phyloP scores from a whole-genome alignment of 2,113 vertebrate genomes.

The Aspidoscelis tigris region DNA sequence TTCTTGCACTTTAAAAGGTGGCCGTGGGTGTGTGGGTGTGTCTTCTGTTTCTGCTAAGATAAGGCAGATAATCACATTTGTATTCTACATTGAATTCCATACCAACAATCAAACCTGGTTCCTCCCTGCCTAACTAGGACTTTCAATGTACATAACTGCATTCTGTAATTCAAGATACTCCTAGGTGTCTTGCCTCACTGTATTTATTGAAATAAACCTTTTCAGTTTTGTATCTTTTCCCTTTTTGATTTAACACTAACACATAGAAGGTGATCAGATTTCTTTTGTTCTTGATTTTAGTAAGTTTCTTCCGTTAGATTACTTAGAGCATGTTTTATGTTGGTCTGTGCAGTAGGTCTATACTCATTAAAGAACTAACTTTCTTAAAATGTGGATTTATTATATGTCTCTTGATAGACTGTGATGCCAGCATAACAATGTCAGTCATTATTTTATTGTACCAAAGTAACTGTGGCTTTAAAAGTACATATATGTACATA shows the following conservation, averaged over 20 bases:
- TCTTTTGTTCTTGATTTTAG: not conserved
- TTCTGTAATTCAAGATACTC: slow-evolving; percentile 24
- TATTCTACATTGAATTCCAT: slow-evolving; percentile 23
- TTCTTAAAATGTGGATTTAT: slow-evolving; percentile 27
- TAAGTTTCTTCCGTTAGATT: slow-evolving; percentile 13
- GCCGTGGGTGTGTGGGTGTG: no score
- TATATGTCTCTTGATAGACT: slow-evolving; percentile 34
- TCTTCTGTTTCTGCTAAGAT: no score
- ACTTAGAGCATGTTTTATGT: slow-evolving; percentile 48
- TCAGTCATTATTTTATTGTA: slow-evolving; percentile 53
- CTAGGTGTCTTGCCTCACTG: slow-evolving; percentile 27
- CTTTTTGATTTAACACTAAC: slow-evolving; percentile 33
- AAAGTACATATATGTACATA: slow-evolving; percentile 37
- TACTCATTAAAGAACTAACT: slow-evolving; percentile 48
- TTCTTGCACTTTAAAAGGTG: not conserved
- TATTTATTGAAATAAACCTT: slow-evolving; percentile 40
- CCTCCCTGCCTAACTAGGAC: slow-evolving; percentile 34
- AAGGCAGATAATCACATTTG: not conserved
- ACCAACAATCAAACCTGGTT: not conserved
- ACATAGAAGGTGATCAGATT: slow-evolving; percentile 16
- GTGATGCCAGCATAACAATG: slow-evolving; percentile 38
- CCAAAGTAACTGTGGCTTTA: slow-evolving; percentile 66
- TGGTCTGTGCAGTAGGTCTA: slow-evolving; percentile 25
- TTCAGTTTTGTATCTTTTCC: slow-evolving; percentile 32
- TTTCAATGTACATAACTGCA: slow-evolving; percentile 30